phyloP scores from a whole-genome alignment of 2,797 vertebrate genomes.

The Platyrinchus mystaceus region DNA sequence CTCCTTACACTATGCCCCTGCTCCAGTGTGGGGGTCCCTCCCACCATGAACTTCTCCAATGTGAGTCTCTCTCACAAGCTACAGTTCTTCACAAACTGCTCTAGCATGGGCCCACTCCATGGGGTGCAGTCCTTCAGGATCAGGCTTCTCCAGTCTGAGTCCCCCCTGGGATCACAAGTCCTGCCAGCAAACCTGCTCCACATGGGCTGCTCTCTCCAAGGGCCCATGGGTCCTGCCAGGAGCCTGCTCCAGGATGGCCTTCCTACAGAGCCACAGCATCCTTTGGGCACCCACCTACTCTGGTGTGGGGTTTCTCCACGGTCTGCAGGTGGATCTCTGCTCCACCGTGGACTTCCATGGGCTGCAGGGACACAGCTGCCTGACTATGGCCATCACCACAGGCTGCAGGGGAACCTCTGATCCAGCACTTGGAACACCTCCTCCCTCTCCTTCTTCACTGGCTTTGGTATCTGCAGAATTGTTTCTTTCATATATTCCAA shows the following conservation, averaged over 20 bases:
- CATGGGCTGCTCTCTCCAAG: fast-evolving
- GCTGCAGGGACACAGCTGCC: background rate
- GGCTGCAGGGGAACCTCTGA: background rate
- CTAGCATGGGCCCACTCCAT: background rate
- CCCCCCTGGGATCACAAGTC: background rate
- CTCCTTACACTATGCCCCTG: background rate
- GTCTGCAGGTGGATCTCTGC: background rate
- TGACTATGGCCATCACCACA: background rate
- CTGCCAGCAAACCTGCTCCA: background rate
- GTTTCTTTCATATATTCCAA: background rate
- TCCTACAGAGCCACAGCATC: background rate
- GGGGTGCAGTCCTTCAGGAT: background rate
- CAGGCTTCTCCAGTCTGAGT: too few species aligned
- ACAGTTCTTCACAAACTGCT: background rate
- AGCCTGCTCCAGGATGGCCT: background rate
- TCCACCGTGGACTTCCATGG: fast-evolving
- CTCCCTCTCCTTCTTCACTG: too few species aligned
- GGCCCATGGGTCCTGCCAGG: too few species aligned
- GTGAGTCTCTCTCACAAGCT: background rate
- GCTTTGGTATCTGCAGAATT: background rate
- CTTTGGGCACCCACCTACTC: background rate
- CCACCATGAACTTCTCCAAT: background rate
- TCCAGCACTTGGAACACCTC: background rate
- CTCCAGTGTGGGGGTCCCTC: background rate
- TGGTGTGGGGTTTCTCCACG: background rate